These are phyloP conservation scores for Penaeus indicus DNA, from an alignment of 1,140 invertebrate genomes.

Conservation along the genomic window DNA sequence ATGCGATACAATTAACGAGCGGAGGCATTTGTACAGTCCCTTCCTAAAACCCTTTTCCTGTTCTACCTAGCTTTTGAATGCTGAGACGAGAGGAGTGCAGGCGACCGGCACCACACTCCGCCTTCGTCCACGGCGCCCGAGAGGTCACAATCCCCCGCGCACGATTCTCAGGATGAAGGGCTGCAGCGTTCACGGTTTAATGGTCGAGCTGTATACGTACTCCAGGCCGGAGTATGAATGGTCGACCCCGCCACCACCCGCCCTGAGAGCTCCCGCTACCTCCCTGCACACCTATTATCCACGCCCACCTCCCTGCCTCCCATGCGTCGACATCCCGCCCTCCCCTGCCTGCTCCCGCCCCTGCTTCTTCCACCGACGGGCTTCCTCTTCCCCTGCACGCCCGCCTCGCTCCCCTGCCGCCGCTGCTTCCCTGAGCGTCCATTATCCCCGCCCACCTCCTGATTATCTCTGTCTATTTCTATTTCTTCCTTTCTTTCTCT, in stretches of 20 bases:
- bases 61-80: slow-evolving; percentile 49
- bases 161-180: slow-evolving; percentile 39
- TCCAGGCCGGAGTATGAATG: slow-evolving; percentile 45
- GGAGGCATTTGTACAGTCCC: slow-evolving; percentile 30
- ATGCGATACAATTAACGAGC: slow-evolving; percentile 49
- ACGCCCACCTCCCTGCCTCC: not conserved
- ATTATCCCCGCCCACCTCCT: too few species aligned
- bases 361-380: not conserved
- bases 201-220: slow-evolving; percentile 53
- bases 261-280: slow-evolving; percentile 38
- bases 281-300: slow-evolving; percentile 47
- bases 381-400: not conserved
- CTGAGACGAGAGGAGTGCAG: slow-evolving; percentile 7
- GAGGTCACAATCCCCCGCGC: not conserved
- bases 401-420: not conserved
- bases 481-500: too few species aligned
- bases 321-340: not conserved
- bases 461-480: too few species aligned
- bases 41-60: slow-evolving; percentile 56
- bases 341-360: slow-evolving; percentile 10
- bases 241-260: slow-evolving; percentile 36
- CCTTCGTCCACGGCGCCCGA: too few species aligned
- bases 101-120: not conserved
- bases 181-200: slow-evolving; percentile 49
- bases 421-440: too few species aligned